A percentile compares a stretch with the other conserved stretches of the same genome.
These are phyloP conservation scores for Tubiluchus corallicola DNA, from an alignment of 2,888 invertebrate genomes.

Conservation along the genomic window DNA sequence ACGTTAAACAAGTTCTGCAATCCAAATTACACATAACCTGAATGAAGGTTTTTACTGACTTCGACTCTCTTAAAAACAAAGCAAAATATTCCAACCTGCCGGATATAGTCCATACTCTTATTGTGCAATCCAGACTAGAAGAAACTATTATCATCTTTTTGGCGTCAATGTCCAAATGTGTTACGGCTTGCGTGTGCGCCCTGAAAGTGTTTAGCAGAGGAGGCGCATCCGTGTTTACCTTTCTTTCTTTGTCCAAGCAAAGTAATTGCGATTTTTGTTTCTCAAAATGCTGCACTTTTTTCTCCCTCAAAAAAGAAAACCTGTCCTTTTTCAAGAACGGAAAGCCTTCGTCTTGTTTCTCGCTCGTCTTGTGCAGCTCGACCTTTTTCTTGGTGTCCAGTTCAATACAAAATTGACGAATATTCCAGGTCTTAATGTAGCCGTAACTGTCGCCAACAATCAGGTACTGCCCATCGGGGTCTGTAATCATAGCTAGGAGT, in stretches of 20 bases:
- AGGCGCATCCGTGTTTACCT: slow-evolving; percentile 17
- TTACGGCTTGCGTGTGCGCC: slow-evolving; percentile 49
- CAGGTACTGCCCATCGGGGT: slow-evolving; percentile 47
- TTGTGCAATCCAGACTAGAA: slow-evolving; percentile 48
- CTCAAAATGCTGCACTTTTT: too few relatives aligned
- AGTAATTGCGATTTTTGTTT: slow-evolving; percentile 12
- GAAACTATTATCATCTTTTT: slow-evolving; percentile 44
- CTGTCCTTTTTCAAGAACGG: too few relatives aligned
- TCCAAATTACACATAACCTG: too few relatives aligned
- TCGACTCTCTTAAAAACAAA: too few relatives aligned
- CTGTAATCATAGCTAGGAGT: slow-evolving; percentile 47
- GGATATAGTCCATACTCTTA: slow-evolving; percentile 51
- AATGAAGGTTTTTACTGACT: too few relatives aligned
- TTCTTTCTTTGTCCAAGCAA: slow-evolving; percentile 17
- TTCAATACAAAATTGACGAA: slow-evolving; percentile 48
- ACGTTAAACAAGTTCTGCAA: too few relatives aligned
- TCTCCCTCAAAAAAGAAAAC: too few relatives aligned
- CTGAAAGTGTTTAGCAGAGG: slow-evolving; percentile 33
- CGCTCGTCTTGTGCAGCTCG: too few relatives aligned
- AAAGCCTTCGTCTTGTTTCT: too few relatives aligned
- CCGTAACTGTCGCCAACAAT: slow-evolving; percentile 39
- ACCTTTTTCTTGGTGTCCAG: slow-evolving; percentile 45
- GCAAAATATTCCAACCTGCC: too few relatives aligned
- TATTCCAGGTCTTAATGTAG: slow-evolving; percentile 59
- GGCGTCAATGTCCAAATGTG: slow-evolving; percentile 43